Conservation (phyloP, 1,140 invertebrate species). For the Anoplolepis gracilipes region DNA sequence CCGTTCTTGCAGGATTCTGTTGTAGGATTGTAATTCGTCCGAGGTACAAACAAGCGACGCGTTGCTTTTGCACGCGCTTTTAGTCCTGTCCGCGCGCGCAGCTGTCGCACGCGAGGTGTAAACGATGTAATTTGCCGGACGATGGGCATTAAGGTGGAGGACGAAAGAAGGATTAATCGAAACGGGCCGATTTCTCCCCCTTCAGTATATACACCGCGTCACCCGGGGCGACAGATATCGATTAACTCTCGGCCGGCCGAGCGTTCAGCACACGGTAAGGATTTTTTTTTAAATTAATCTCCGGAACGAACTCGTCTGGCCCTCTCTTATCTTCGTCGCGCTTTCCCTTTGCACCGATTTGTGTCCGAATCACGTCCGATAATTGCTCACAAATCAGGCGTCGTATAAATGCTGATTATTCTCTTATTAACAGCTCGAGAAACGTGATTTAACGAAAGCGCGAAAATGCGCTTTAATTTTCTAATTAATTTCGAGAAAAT, state of each 20-base stretch:
- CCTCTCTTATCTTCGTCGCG: background rate
- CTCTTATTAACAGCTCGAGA: background rate
- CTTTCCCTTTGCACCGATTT: constrained; percentile 32
- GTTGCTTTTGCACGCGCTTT: constrained; percentile 12
- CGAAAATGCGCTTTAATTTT: background rate
- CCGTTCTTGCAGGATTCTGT: constrained; percentile 36
- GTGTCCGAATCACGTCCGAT: constrained; percentile 29
- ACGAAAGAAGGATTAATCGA: constrained; percentile 65
- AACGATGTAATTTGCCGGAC: constrained; percentile 28
- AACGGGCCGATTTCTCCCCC: constrained; percentile 21
- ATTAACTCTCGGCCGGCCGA: constrained; percentile 35
- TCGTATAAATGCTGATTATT: background rate
- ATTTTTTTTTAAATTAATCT: constrained; percentile 61
- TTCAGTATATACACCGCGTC: background rate
- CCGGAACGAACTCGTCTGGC: background rate
- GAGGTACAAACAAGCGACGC: constrained; percentile 41
- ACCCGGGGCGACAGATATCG: constrained; percentile 53
- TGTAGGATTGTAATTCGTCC: constrained; percentile 37
- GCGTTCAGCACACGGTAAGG: background rate
- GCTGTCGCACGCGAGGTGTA: constrained; percentile 24
- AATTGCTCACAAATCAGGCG: constrained; percentile 57
- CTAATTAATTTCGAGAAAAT: constrained; percentile 13
- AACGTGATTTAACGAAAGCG: constrained; percentile 32
- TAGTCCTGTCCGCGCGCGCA: constrained; percentile 19
- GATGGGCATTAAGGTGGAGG: constrained; percentile 11